Conservation (phyloP, 1,140 invertebrate genomes). For the Diabrotica undecimpunctata region DNA sequence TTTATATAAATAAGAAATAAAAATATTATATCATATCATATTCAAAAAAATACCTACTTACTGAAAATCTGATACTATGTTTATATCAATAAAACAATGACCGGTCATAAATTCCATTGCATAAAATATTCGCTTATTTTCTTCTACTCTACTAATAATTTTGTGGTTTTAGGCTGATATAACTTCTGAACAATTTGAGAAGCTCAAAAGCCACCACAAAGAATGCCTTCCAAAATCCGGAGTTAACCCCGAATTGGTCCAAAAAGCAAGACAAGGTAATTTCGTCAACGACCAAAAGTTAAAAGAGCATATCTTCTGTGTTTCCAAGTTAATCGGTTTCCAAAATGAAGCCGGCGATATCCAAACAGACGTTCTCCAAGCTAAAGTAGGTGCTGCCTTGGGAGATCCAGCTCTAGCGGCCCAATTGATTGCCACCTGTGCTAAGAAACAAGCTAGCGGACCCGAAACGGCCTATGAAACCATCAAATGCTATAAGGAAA, state of each 20-base stretch:
- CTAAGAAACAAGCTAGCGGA: neutral
- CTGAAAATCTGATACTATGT: no score
- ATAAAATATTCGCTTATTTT: no score
- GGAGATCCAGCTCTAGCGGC: conserved; percentile 38
- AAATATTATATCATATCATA: no score
- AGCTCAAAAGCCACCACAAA: no score
- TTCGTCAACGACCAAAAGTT: conserved; percentile 30
- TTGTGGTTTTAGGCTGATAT: no score
- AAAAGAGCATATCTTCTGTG: conserved; percentile 21
- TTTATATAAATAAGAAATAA: no score
- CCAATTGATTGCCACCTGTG: conserved; percentile 17
- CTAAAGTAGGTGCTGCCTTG: conserved; percentile 45
- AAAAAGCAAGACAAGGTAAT: conserved; percentile 4
- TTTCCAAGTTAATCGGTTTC: conserved; percentile 21
- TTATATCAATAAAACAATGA: no score
- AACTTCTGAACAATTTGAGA: no score
- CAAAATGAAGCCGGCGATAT: conserved; percentile 18
- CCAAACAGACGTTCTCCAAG: conserved; percentile 25
- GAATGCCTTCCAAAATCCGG: no score
- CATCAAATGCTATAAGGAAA: conserved; percentile 17
- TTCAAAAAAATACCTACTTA: no score
- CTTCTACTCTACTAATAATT: no score
- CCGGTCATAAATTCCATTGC: no score
- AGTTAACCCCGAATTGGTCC: conserved; percentile 8
- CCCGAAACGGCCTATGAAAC: conserved; percentile 13